Conservation (phyloP, 2,888 invertebrate species). For the Leptinotarsa rubiginosa region DNA sequence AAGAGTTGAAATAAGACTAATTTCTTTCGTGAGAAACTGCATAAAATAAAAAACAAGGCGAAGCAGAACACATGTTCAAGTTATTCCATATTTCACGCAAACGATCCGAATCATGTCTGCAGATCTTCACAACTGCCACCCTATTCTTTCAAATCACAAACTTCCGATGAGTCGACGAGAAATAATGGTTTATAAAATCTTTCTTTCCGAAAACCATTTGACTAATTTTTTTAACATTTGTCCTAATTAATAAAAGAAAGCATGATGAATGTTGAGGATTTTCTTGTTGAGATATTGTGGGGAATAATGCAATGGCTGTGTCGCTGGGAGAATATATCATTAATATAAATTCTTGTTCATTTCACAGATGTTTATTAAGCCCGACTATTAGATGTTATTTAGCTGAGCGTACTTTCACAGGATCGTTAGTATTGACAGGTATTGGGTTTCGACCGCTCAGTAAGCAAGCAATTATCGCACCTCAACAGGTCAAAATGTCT, state of each 20-base stretch:
- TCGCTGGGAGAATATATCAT: not conserved
- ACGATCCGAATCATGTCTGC: constrained; percentile 40
- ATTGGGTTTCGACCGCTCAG: not conserved
- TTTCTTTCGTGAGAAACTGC: constrained; percentile 19
- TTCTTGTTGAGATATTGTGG: constrained; percentile 1
- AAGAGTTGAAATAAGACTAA: constrained; percentile 37
- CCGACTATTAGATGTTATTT: not conserved
- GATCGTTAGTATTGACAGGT: not conserved
- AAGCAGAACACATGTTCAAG: constrained; percentile 37
- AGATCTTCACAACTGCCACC: constrained; percentile 32
- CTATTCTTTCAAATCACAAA: constrained; percentile 43
- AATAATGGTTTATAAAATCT: constrained; percentile 57
- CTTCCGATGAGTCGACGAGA: constrained; percentile 47
- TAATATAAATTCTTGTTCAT: not conserved
- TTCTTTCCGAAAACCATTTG: constrained; percentile 57
- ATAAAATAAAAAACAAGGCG: constrained; percentile 14
- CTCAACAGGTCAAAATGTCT: not conserved
- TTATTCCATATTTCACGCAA: constrained; percentile 46
- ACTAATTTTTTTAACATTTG: constrained; percentile 35
- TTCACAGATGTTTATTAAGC: constrained; percentile 2
- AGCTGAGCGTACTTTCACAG: not conserved
- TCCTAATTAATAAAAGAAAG: constrained; percentile 24
- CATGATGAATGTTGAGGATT: constrained; percentile 12
- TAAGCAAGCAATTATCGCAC: not conserved
- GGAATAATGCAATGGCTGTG: not conserved